Conservation (phyloP, 2,888 invertebrate species). For the Rambutsinella grinnellia region DNA sequence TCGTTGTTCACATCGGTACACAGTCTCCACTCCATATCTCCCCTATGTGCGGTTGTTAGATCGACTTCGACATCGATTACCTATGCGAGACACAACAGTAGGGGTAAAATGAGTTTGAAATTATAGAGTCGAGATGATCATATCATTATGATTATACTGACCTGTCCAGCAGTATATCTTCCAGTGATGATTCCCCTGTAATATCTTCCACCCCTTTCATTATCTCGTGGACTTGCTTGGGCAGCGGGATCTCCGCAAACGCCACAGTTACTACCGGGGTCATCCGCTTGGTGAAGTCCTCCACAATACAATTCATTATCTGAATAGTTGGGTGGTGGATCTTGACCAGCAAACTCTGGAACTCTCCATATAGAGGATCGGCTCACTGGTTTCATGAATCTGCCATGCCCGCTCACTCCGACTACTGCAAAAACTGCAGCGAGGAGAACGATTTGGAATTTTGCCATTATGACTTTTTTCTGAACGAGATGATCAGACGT, state of each 20-base stretch:
- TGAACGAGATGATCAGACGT: too few relatives aligned
- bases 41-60: slow-evolving; percentile 25
- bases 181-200: slow-evolving; percentile 42
- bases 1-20: slow-evolving; percentile 32
- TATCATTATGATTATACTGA: too few relatives aligned
- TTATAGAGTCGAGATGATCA: too few relatives aligned
- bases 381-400: slow-evolving; percentile 49
- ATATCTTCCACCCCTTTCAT: slow-evolving; percentile 50
- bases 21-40: slow-evolving; percentile 50
- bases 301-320: slow-evolving; percentile 55
- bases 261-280: slow-evolving; percentile 53
- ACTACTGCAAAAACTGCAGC: background rate
- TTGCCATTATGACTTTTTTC: slow-evolving; percentile 10
- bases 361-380: slow-evolving; percentile 54
- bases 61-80: slow-evolving; percentile 37
- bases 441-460: slow-evolving; percentile 1
- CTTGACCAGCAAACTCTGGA: slow-evolving; percentile 22
- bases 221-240: slow-evolving; percentile 48
- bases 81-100: too few relatives aligned
- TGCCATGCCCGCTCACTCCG: slow-evolving; percentile 37
- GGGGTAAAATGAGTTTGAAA: too few relatives aligned
- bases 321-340: slow-evolving; percentile 46
- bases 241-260: slow-evolving; percentile 61
- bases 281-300: slow-evolving; percentile 40
- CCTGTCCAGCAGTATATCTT: slow-evolving; percentile 23